Base-by-base conservation (phyloP, 2,888 invertebrate species). In the Parnassius apollo region DNA sequence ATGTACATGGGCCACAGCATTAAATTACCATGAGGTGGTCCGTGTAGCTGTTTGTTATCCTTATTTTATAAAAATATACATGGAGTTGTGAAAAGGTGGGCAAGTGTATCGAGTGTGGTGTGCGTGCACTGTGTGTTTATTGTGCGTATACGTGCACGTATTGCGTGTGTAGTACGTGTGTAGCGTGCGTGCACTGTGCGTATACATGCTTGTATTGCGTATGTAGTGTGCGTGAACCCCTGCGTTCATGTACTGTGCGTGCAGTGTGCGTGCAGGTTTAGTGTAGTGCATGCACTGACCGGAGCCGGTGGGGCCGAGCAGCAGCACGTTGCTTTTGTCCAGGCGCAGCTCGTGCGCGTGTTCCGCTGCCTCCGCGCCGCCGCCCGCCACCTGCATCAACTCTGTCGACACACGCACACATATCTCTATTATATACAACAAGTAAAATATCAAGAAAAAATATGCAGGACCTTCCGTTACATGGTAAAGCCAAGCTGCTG, bases 251-350 rank as follows among this genome's bases (percentile, higher is more conserved):
- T 2, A n/a, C 35, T 11, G 44, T 2, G 42, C 2, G n/a, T 12
- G 45, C 11, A 7, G 45, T 2, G 45, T 2, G 12, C 45, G 45
- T 45, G 45, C 11, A 2, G 45, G 10, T 3, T 3, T 4, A 0
- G 45, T 45, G 45, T 2, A 2, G 35, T 50, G 9, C 2, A 7
- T 2, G 18, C 25, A 74, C 83, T 95, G 93, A 88, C 98, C 99
- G 76, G 98, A 98, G 59, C 99, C 99, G 1, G 99, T 99, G 18
- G 99, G 99, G 9, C 99, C 99, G 58, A 99, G 91, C 78, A 99
- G 94, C 35, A 99, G 93, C 60, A 99, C 98, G 83, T 99, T 99
- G 82, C 98, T 96, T 91, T 99, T 99, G 82, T 99, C 99, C 65
- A 99, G 89, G 71, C 96, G 94, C 52, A 98, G 91, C 74, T 97